Evolutionary conservation across 2,113 vertebrate genomes (phyloP).

Genomic region (Corydoras maculifer): DNA sequence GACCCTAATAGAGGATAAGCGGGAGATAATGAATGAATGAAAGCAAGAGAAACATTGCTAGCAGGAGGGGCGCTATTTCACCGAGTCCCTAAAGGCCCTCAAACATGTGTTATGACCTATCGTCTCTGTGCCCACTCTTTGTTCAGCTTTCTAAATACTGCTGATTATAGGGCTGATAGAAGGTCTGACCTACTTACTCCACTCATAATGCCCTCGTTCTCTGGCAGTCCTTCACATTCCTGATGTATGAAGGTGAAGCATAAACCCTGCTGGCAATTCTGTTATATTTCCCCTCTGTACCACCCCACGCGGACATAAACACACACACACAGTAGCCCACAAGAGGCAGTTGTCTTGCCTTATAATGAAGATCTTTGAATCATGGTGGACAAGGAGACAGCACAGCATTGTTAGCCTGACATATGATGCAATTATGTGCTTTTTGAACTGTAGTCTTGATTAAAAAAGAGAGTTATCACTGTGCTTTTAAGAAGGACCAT

Average conservation of each 20-base stretch:
- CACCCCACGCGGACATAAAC: not conserved
- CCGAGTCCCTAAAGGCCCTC: slow-evolving; percentile 5
- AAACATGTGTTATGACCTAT: slow-evolving; percentile 3
- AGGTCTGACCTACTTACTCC: not conserved
- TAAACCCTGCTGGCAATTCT: not conserved
- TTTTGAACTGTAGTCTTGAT: slow-evolving; percentile 5
- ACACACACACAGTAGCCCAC: not conserved
- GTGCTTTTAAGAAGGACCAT: not conserved
- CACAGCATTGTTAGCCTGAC: too few species aligned
- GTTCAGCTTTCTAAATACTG: slow-evolving; percentile 2
- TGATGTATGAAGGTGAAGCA: not conserved
- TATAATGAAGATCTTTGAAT: not conserved
- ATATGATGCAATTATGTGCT: too few species aligned
- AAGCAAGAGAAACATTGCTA: too few species aligned
- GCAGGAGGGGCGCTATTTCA: not conserved
- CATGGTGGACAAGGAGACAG: too few species aligned
- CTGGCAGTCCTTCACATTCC: not conserved
- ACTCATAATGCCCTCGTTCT: slow-evolving; percentile 1
- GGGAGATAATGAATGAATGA: too few species aligned
- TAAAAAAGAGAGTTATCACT: not conserved
- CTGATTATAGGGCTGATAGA: not conserved
- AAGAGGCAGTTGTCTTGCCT: not conserved
- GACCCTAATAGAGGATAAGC: too few species aligned
- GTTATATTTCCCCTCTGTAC: not conserved
- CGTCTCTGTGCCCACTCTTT: not conserved